phyloP scores from a whole-genome alignment of 2,113 vertebrate species.

The Aspiorhynchus laticeps region DNA sequence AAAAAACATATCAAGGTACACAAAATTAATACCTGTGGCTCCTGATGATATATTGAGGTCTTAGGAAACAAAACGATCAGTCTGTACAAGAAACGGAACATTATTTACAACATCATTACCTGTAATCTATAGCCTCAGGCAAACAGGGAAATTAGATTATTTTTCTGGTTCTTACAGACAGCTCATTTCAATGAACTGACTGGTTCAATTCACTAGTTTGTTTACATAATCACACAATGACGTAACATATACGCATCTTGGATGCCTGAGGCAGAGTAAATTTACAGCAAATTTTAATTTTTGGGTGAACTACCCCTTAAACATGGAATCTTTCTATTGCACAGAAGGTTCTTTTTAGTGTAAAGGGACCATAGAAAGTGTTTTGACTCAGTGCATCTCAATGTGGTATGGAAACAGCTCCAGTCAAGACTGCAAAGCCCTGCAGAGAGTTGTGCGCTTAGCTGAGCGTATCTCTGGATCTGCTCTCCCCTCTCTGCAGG shows the following conservation, averaged over 20 bases:
- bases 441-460: no score
- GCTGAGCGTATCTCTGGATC: no score
- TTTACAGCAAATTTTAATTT: no score
- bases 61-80: neutral
- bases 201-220: neutral
- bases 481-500: no score
- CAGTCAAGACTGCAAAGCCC: no score
- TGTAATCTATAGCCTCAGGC: neutral
- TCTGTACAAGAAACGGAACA: neutral
- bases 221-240: neutral
- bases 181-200: neutral
- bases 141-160: neutral
- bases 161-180: neutral
- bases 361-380: no score
- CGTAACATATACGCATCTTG: neutral
- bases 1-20: no score
- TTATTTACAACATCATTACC: neutral
- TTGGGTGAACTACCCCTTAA: no score
- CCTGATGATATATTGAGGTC: neutral
- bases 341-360: neutral
- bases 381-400: no score
- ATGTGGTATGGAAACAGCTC: no score
- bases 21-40: no score
- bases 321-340: no score
- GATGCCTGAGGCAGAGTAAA: neutral